Evolutionary conservation across 1,140 invertebrate species (phyloP).

Genomic region (Tachypleus tridentatus): DNA sequence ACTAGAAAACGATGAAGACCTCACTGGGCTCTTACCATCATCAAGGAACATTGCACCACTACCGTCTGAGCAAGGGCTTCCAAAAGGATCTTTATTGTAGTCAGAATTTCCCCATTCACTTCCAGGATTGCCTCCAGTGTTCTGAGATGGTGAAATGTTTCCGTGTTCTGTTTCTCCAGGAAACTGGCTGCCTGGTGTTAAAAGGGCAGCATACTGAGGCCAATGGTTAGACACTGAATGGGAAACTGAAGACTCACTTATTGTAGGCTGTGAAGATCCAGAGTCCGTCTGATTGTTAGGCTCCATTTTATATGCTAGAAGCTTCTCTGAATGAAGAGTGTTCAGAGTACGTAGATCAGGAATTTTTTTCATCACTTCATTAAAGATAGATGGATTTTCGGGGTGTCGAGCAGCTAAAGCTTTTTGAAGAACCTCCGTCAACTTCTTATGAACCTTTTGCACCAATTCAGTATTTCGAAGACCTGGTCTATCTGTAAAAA

Average conservation of each 20-base stretch:
- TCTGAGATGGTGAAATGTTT: too few relatives aligned
- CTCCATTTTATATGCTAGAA: slow-evolving; percentile 76
- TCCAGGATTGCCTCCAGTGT: too few relatives aligned
- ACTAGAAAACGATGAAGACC: slow-evolving; percentile 57
- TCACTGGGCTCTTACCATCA: slow-evolving; percentile 64
- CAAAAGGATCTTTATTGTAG: too few relatives aligned
- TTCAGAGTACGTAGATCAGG: slow-evolving; percentile 86
- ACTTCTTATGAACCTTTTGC: slow-evolving; percentile 75
- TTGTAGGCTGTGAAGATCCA: too few relatives aligned
- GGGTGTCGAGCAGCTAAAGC: slow-evolving; percentile 53
- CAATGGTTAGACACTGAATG: too few relatives aligned
- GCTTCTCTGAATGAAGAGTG: slow-evolving; percentile 86
- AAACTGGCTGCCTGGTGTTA: too few relatives aligned
- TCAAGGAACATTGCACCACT: slow-evolving; percentile 42
- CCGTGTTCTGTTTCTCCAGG: too few relatives aligned
- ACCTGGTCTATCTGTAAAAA: slow-evolving; percentile 59
- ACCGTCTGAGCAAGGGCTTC: slow-evolving; percentile 22
- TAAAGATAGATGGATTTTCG: slow-evolving; percentile 50
- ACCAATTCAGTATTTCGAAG: slow-evolving; percentile 79
- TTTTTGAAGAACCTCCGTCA: slow-evolving; percentile 68
- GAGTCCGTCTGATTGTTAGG: slow-evolving; percentile 27
- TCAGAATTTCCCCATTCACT: too few relatives aligned
- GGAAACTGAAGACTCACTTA: too few relatives aligned
- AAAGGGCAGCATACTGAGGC: too few relatives aligned
- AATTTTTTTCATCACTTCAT: slow-evolving; percentile 80